Conservation (phyloP, 1,140 invertebrate species). For the Muscidifurax raptorellus region DNA sequence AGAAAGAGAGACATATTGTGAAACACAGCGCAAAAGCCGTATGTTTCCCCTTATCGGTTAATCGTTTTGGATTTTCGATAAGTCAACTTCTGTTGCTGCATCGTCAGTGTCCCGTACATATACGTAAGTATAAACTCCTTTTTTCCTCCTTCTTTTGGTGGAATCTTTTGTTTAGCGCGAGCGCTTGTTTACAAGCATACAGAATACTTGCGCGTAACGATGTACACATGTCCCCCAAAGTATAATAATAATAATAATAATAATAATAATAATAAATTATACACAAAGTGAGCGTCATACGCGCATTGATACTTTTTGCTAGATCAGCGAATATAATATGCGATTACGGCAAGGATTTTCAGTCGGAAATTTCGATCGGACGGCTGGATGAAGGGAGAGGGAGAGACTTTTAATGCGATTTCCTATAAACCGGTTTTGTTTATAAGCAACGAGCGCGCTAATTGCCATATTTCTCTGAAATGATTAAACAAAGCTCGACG, state of each 20-base stretch:
- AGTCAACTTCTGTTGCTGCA: background rate
- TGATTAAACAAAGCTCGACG: constrained; percentile 1
- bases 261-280: background rate
- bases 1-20: background rate
- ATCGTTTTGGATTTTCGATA: background rate
- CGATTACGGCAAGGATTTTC: background rate
- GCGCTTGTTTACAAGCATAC: background rate
- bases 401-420: background rate
- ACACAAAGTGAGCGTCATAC: background rate
- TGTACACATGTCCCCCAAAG: background rate
- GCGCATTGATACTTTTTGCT: background rate
- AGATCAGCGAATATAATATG: background rate
- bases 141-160: background rate
- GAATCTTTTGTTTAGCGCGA: background rate
- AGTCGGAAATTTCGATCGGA: background rate
- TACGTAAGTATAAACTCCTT: background rate
- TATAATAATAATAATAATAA: background rate
- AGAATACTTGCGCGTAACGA: background rate
- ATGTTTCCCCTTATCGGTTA: background rate
- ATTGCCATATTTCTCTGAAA: constrained; percentile 26
- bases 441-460: constrained; percentile 14
- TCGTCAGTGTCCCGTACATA: too few species aligned
- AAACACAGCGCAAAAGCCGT: background rate
- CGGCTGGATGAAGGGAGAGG: background rate
- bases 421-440: constrained; percentile 25